Conservation (phyloP, 1,140 invertebrate genomes). For the Harlomillsia oculata region DNA sequence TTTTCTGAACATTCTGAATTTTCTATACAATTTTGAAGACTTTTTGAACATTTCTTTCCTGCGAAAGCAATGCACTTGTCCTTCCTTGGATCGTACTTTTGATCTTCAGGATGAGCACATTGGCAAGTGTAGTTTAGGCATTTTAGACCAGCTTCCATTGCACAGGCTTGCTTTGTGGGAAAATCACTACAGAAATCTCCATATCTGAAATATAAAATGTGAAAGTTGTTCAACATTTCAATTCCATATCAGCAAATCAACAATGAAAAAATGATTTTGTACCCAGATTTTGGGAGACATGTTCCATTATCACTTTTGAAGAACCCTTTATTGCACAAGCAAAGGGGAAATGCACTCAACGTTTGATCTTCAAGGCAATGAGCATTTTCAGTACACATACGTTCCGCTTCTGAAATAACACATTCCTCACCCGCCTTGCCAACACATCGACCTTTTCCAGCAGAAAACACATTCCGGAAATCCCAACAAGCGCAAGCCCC, state of each 20-base stretch:
- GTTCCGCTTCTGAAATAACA: neutral
- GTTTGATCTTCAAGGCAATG: constrained; percentile 15
- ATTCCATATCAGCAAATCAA: too few relatives aligned
- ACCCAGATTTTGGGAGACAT: constrained; percentile 5
- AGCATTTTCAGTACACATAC: constrained; percentile 12
- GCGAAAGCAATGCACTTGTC: constrained; percentile 11
- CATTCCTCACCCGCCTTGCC: constrained; percentile 10
- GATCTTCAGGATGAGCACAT: constrained; percentile 5
- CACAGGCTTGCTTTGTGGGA: constrained; percentile 1
- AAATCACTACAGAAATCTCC: constrained; percentile 13
- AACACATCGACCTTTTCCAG: neutral
- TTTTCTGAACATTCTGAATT: constrained; percentile 16
- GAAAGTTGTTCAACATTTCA: too few relatives aligned
- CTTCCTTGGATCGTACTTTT: constrained; percentile 9
- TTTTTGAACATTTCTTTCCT: constrained; percentile 10
- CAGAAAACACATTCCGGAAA: constrained; percentile 3
- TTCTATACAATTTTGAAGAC: constrained; percentile 7
- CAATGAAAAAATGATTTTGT: too few relatives aligned
- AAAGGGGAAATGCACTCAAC: constrained; percentile 9
- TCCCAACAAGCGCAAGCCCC: constrained; percentile 10
- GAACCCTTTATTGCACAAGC: constrained; percentile 15
- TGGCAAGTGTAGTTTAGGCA: constrained; percentile 14
- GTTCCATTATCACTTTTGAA: constrained; percentile 13
- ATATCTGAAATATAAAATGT: too few relatives aligned
- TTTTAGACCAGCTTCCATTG: neutral